Conservation (phyloP, 2,113 vertebrate species). For the Psettodes erumei region DNA sequence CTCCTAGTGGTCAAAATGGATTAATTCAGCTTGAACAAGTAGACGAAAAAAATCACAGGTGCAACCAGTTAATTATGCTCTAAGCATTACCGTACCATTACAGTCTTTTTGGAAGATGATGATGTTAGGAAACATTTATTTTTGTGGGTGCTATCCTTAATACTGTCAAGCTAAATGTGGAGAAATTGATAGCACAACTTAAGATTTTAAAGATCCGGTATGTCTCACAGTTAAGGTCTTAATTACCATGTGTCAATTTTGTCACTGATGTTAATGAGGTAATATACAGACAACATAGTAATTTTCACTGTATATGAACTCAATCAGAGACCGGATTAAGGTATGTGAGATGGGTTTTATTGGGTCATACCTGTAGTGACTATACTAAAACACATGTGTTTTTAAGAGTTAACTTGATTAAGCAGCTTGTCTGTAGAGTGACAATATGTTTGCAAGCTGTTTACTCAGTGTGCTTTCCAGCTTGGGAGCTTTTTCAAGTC, state of each 20-base stretch:
- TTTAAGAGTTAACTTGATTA: background rate
- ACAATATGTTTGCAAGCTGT: background rate
- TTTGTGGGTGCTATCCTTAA: background rate
- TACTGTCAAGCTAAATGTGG: background rate
- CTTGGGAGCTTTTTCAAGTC: constrained; percentile 15
- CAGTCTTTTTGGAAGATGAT: background rate
- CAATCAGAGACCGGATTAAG: background rate
- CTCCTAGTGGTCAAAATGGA: background rate
- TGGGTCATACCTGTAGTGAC: background rate
- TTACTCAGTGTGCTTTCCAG: background rate
- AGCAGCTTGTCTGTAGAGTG: constrained; percentile 5
- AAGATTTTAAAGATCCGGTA: background rate
- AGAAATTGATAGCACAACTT: background rate
- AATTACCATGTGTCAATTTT: background rate
- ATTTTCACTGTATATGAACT: no score
- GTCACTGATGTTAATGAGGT: background rate
- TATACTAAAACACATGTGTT: background rate
- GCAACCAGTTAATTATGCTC: background rate
- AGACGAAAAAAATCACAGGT: background rate
- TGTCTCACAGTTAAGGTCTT: background rate
- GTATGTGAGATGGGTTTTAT: background rate
- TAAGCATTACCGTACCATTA: no score
- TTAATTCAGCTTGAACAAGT: constrained; percentile 1
- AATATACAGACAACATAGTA: background rate
- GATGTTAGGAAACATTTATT: background rate